phyloP scores from a whole-genome alignment of 1,140 invertebrate genomes.

The Zophobas morio region DNA sequence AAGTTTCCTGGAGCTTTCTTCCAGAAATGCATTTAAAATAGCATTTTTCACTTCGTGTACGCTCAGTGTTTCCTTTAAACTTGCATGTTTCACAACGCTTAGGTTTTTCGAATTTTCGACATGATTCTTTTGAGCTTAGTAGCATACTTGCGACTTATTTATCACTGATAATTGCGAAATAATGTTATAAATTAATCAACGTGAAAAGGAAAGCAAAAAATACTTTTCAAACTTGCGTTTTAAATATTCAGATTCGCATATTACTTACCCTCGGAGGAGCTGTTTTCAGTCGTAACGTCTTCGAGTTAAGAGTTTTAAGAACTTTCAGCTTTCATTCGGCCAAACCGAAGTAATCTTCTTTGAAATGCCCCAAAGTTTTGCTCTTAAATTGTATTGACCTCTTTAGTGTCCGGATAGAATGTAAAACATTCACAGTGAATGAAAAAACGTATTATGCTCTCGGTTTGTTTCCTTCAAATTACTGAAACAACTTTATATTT shows the following conservation, averaged over 20 bases:
- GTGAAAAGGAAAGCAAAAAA: too few species aligned
- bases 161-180: not conserved
- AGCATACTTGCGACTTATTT: not conserved
- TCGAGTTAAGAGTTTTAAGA: constrained; percentile 26
- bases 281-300: constrained; percentile 1
- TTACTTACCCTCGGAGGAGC: not conserved
- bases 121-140: not conserved
- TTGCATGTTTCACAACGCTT: constrained; percentile 3
- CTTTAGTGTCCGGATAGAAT: not conserved
- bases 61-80: constrained; percentile 17
- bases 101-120: not conserved
- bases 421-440: not conserved
- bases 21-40: constrained; percentile 35
- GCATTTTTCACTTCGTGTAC: constrained; percentile 8
- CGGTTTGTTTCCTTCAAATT: too few species aligned
- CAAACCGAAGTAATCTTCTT: constrained; percentile 27
- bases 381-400: constrained; percentile 25
- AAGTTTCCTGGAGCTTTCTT: constrained; percentile 19
- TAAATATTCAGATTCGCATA: constrained; percentile 14
- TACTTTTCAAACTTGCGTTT: not conserved
- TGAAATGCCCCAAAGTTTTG: constrained; percentile 16
- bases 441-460: not conserved
- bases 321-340: constrained; percentile 15
- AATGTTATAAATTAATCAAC: not conserved
- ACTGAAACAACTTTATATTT: not conserved